A percentile compares a stretch with the other conserved stretches of the same genome.
phyloP scores from a whole-genome alignment of 2,888 invertebrate species.

The Hirtodrosophila confusa region DNA sequence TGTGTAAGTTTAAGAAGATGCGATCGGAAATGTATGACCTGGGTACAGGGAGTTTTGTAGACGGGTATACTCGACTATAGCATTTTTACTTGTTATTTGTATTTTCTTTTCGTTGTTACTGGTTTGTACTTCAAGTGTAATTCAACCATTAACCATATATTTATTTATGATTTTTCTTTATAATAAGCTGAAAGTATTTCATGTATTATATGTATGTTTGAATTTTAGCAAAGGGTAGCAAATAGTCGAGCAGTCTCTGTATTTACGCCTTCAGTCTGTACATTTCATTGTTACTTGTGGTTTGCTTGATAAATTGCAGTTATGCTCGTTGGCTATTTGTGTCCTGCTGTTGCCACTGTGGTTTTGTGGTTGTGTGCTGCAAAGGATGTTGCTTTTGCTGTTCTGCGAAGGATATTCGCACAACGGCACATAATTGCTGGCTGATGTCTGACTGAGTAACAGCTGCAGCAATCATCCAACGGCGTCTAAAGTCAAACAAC shows the following conservation, averaged over 20 bases:
- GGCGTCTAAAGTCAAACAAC: constrained; percentile 20
- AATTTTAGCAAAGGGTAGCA: background rate
- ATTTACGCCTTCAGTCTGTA: background rate
- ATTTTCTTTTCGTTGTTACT: too few species aligned
- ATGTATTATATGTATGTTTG: too few species aligned
- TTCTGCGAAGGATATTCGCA: constrained; percentile 46
- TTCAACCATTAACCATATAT: too few species aligned
- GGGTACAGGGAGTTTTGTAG: too few species aligned
- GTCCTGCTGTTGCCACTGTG: constrained; percentile 47
- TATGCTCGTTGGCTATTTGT: constrained; percentile 15
- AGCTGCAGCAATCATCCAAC: constrained; percentile 54
- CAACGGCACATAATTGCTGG: constrained; percentile 48
- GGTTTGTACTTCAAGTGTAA: too few species aligned
- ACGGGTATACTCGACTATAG: too few species aligned
- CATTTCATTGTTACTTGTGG: constrained; percentile 1
- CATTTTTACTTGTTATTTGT: too few species aligned
- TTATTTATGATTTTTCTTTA: too few species aligned
- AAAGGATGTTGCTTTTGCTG: constrained; percentile 28
- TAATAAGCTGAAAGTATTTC: too few species aligned
- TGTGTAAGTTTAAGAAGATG: too few species aligned
- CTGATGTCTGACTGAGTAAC: constrained; percentile 39
- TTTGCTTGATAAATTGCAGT: constrained; percentile 63
- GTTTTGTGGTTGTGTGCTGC: constrained; percentile 33
- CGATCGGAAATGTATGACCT: too few species aligned
- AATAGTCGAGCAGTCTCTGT: background rate